Conservation (phyloP, 2,888 invertebrate species). For the Xestia ashworthii region DNA sequence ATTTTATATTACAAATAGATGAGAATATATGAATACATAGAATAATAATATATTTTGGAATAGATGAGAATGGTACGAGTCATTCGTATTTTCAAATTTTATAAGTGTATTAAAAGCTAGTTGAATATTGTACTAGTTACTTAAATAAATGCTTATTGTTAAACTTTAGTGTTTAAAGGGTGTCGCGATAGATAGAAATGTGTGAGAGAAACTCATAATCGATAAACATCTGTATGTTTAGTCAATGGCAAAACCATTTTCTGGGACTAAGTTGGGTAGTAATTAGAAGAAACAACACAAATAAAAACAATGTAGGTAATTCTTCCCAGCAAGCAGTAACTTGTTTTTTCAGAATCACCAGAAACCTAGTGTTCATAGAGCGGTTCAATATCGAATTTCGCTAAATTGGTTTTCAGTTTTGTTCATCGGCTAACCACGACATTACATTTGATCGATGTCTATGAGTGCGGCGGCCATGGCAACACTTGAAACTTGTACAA, state of each 20-base stretch:
- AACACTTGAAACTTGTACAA: conserved; percentile 10
- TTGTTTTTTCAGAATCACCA: neutral
- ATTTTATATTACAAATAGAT: no score
- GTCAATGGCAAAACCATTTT: neutral
- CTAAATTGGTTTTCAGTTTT: conserved; percentile 2
- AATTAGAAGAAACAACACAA: neutral
- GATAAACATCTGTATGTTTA: neutral
- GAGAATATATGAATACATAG: no score
- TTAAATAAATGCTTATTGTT: neutral
- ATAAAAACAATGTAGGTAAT: neutral
- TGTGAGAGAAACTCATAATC: neutral
- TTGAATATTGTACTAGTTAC: neutral
- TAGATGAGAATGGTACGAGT: no score
- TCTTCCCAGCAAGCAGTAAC: neutral
- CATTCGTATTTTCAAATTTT: neutral
- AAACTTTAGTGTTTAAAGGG: neutral
- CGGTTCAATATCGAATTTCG: neutral
- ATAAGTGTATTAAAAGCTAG: neutral
- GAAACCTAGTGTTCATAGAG: neutral
- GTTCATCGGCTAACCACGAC: conserved; percentile 4
- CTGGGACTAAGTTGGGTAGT: neutral
- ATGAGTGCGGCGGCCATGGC: neutral
- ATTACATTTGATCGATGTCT: conserved; percentile 22
- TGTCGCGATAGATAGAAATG: neutral
- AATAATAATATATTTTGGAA: no score